Evolutionary conservation across 2,888 invertebrate genomes (phyloP).

Genomic region (Drosophila differens): DNA sequence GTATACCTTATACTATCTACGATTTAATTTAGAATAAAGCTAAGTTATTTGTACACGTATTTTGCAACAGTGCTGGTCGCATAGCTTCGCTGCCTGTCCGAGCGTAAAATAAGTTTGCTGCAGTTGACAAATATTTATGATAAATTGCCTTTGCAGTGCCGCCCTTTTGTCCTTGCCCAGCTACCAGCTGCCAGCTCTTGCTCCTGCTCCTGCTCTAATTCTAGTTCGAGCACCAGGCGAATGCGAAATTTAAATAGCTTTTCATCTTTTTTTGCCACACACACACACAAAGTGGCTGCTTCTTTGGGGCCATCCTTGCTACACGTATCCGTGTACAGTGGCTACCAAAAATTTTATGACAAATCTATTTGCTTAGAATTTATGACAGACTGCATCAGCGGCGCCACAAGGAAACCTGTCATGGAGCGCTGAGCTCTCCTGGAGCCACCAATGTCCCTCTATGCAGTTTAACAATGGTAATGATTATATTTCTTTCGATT

Average conservation of each 20-base stretch:
- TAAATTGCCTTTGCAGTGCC: slow-evolving; percentile 74
- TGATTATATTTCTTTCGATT: no score
- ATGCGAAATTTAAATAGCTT: slow-evolving; percentile 76
- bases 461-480: not conserved
- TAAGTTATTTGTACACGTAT: slow-evolving; percentile 46
- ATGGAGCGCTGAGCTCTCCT: slow-evolving; percentile 35
- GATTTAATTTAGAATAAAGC: slow-evolving; percentile 45
- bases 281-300: slow-evolving; percentile 15
- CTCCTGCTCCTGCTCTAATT: slow-evolving; percentile 10
- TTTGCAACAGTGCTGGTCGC: slow-evolving; percentile 25
- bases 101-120: slow-evolving; percentile 79
- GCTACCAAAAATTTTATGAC: slow-evolving; percentile 60
- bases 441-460: slow-evolving; percentile 59
- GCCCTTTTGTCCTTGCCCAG: slow-evolving; percentile 48
- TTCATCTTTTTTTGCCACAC: slow-evolving; percentile 50
- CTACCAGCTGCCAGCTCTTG: not conserved
- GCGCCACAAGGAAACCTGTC: slow-evolving; percentile 37
- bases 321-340: slow-evolving; percentile 29
- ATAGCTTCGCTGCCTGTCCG: slow-evolving; percentile 51
- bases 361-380: slow-evolving; percentile 73
- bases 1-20: slow-evolving; percentile 14
- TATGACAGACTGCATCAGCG: slow-evolving; percentile 60
- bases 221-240: slow-evolving; percentile 32
- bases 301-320: slow-evolving; percentile 27
- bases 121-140: slow-evolving; percentile 82